A percentile compares a stretch with the other conserved stretches of the same genome.
Evolutionary conservation across 2,113 vertebrate genomes (phyloP).

Genomic region (Neodontobutis hainanensis): DNA sequence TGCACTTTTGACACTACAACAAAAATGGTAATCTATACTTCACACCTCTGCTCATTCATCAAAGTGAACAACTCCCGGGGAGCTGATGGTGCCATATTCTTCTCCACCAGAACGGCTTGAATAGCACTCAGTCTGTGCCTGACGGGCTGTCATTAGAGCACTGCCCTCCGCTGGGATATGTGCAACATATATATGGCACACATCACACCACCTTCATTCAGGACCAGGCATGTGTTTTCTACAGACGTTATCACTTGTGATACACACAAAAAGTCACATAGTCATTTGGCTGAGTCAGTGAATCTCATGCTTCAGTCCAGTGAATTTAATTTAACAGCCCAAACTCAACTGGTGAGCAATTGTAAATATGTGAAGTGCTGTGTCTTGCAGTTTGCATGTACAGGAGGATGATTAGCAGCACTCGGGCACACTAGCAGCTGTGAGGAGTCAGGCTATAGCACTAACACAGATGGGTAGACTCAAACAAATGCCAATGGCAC

Average conservation of each 20-base stretch:
- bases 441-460: slow-evolving; percentile 1
- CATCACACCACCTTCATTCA: slow-evolving; percentile 40
- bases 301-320: slow-evolving; percentile 23
- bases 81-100: slow-evolving; percentile 51
- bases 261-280: slow-evolving; percentile 30
- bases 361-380: slow-evolving; percentile 22
- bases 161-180: slow-evolving; percentile 43
- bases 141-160: slow-evolving; percentile 44
- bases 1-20: slow-evolving; percentile 30
- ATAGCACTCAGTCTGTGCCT: too few relatives aligned
- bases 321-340: slow-evolving; percentile 18
- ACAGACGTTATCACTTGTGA: slow-evolving; percentile 37
- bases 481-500: neutral
- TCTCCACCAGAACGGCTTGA: too few relatives aligned
- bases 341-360: slow-evolving; percentile 14
- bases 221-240: slow-evolving; percentile 33
- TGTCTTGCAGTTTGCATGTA: neutral
- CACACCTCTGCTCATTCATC: slow-evolving; percentile 62
- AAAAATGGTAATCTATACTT: slow-evolving; percentile 61
- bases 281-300: slow-evolving; percentile 11
- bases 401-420: slow-evolving; percentile 6
- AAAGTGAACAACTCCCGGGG: slow-evolving; percentile 47
- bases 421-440: slow-evolving; percentile 7
- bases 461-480: neutral
- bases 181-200: slow-evolving; percentile 49